Base-by-base conservation (phyloP, 2,797 vertebrate species). In the Rhodeus uyekii region DNA sequence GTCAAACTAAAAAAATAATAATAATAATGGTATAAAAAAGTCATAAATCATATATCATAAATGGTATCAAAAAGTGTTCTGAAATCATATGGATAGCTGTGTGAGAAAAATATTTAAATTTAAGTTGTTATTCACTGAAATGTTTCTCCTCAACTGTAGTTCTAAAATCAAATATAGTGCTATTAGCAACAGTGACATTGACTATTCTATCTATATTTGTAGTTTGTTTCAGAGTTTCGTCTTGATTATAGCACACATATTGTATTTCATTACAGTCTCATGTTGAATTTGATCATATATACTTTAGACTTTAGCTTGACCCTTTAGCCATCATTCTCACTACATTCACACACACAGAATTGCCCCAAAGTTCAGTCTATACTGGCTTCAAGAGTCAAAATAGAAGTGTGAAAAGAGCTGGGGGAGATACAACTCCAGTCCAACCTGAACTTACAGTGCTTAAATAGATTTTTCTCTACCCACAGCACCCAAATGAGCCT, bases 401-500 rank as follows among this genome's bases (percentile, higher is more conserved):
- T 48, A 75, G 44, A 81, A 75, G 44, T 60, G 44, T 36, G 18
- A 63, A 68, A 50, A 18, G 39, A 82, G 36, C 44, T 76, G 14
- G 75, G 80, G 42, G 73, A 73, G 48, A 87, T 69, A 55, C 71
- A 64, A 58, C 64, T 64, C 19, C 18, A n/a, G 61, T 48, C 38
- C 76, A 83, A 42, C 29, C 34, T 42, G 75, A 87, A 78, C 83
- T 85, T 80, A 71, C 72, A 77, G 36, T 39, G 83, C 63, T 74
- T 39, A 69, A 71, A 84, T 87, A 18, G 72, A 85, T 88, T 85
- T 85, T 85, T 82, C 75, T 69, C 73, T 44, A 71, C 48, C 48
- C 63, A 78, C 78, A 86, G 79, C 14, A 77, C 72, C 78, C 63
- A 73, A 61, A 82, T 75, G 84, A 65, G 22, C 72, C 73, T 76